Evolutionary conservation across 1,140 invertebrate genomes (phyloP), one percentile per base, ranked within the genome.

Genomic region (Teleogryllus occipitalis): DNA sequence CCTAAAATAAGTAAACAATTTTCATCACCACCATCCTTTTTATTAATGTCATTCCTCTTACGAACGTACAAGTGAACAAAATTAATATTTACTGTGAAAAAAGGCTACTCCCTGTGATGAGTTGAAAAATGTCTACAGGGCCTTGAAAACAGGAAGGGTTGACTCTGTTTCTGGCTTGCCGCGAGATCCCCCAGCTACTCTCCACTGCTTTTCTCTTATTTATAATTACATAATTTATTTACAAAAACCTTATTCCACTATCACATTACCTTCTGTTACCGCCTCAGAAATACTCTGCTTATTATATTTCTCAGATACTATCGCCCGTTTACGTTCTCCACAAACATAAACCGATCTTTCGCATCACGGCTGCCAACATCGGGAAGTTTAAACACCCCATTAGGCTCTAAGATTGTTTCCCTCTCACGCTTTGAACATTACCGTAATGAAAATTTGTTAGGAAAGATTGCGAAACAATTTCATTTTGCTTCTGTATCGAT

Each of bases 401-500:
- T 65, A 65, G 54, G 54, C 10, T 18, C 10, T 10, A 65, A 65
- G 54, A 65, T 65, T 65, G 54, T 65, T 65, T 65, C 54, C 54
- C 10, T 65, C 54, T 65, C 54, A 65, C 18, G 18, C 54, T 65
- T 65, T 65, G 10, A 65, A 65, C 54, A 65, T 65, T 65, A 65
- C 18, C 54, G 10, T 65, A 65, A 65, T 65, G 54, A 18, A 65
- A 65, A 65, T 65, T 65, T 65, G 54, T 65, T 65, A 65, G 54
- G 10, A 65, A 65, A 65, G 54, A 65, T 65, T 65, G 54, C 54
- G 54, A 65, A 65, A 65, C 54, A 65, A 65, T 65, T 65, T 65
- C 54, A 65, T 65, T 65, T 65, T 65, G 54, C 54, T 65, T 65
- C 54, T 65, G 54, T 65, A 65, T 65, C 54, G 54, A 65, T 65